A percentile compares a stretch with the other conserved stretches of the same genome.
Evolutionary conservation across 2,113 vertebrate species (phyloP).

Genomic region (Ictidomys tridecemlineatus): DNA sequence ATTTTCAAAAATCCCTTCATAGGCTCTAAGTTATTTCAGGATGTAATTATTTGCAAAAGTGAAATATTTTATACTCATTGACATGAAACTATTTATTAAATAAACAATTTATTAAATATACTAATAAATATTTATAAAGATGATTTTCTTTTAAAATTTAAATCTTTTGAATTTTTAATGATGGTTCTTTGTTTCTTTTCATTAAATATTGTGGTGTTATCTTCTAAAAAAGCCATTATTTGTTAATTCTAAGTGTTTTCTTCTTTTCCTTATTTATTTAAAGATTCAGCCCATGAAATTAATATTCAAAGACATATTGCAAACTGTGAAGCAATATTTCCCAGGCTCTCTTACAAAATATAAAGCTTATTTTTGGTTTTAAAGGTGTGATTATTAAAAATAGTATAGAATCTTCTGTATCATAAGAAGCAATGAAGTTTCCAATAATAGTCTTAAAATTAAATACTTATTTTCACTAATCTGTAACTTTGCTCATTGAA

Average conservation of each 20-base stretch:
- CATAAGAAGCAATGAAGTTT: neutral
- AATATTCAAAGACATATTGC: neutral
- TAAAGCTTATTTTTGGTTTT: neutral
- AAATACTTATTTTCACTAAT: neutral
- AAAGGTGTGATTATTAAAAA: neutral
- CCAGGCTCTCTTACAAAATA: neutral
- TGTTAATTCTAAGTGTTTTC: neutral
- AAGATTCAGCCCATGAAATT: neutral
- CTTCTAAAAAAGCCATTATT: neutral
- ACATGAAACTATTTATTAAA: neutral
- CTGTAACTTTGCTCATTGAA: neutral
- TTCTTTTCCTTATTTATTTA: neutral
- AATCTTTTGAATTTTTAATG: neutral
- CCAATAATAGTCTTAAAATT: neutral
- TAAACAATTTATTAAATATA: neutral
- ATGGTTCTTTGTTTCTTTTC: neutral
- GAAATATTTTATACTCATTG: neutral
- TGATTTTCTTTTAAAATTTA: neutral
- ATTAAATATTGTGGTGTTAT: neutral
- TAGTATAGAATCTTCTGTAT: neutral
- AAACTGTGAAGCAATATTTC: neutral
- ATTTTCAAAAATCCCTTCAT: neutral
- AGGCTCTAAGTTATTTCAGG: constrained; percentile 2
- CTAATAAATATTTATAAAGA: neutral
- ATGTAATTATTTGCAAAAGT: neutral